A percentile compares a stretch with the other conserved stretches of the same genome.
Conservation (phyloP, 1,140 invertebrate species). For the Pachypsylla venusta region DNA sequence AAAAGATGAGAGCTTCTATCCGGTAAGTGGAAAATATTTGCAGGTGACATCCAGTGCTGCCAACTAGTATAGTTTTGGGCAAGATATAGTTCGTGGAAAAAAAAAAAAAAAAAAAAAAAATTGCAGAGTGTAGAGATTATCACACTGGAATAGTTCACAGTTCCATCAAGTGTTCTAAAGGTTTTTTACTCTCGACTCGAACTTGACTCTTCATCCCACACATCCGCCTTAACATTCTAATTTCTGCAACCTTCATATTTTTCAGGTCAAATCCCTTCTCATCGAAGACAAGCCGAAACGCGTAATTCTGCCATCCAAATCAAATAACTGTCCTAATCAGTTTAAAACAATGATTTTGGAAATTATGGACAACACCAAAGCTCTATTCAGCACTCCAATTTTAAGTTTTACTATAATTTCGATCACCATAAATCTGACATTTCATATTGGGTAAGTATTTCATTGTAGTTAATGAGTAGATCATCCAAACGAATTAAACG, state of each 20-base stretch:
- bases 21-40: constrained; percentile 23
- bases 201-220: too few relatives aligned
- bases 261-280: constrained; percentile 4
- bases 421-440: constrained; percentile 72
- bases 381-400: constrained; percentile 59
- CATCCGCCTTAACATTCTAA: too few relatives aligned
- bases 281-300: neutral
- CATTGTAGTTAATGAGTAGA: constrained; percentile 11
- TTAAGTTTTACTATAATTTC: constrained; percentile 65
- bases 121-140: too few relatives aligned
- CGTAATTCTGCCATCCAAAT: neutral
- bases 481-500: too few relatives aligned
- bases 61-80: neutral
- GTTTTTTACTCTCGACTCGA: too few relatives aligned
- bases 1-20: constrained; percentile 51
- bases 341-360: constrained; percentile 52
- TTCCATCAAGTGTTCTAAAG: too few relatives aligned
- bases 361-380: constrained; percentile 62
- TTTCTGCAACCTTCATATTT: too few relatives aligned
- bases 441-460: constrained; percentile 57
- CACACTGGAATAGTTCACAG: too few relatives aligned
- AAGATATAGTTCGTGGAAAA: too few relatives aligned
- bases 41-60: neutral
- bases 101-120: too few relatives aligned
- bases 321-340: constrained; percentile 14